Conservation (phyloP, 2,797 vertebrate species). For the Karalla daura region DNA sequence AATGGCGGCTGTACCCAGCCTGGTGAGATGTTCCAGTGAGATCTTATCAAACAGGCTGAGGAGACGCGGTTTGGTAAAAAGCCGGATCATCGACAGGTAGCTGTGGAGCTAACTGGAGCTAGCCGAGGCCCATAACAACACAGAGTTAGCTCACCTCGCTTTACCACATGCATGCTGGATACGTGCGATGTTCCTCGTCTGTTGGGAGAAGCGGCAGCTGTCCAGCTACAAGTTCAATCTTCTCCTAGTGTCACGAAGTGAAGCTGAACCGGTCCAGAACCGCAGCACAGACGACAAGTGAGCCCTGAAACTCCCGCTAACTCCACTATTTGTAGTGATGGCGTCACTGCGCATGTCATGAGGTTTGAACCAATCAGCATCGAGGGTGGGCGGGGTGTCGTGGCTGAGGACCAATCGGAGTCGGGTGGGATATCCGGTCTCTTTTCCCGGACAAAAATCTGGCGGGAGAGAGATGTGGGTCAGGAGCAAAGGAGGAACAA, state of each 20-base stretch:
- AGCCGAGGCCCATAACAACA: neutral
- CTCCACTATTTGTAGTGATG: conserved; percentile 42
- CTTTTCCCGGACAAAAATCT: conserved; percentile 27
- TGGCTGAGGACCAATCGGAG: conserved; percentile 32
- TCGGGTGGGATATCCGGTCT: fast-evolving
- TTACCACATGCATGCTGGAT: conserved; percentile 91
- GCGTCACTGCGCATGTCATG: fast-evolving
- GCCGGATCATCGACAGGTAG: fast-evolving
- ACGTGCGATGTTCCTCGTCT: neutral
- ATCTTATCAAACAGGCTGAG: too few relatives aligned
- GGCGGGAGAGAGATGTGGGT: conserved; percentile 53
- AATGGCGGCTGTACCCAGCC: neutral
- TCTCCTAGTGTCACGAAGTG: neutral
- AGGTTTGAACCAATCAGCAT: conserved; percentile 43
- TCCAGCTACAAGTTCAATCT: neutral
- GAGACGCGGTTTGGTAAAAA: fast-evolving
- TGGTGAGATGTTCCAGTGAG: neutral
- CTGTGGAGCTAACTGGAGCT: neutral
- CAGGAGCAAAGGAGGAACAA: neutral
- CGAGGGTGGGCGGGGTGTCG: fast-evolving
- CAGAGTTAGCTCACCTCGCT: conserved; percentile 85
- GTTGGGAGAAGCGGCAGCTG: conserved; percentile 16
- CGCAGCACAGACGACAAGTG: conserved; percentile 39
- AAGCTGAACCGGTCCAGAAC: fast-evolving
- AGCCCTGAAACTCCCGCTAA: conserved; percentile 46